Percentiles rank a stretch among this genome's conserved stretches.
Conservation (phyloP, 2,113 vertebrate genomes). For the Galeopterus variegatus region DNA sequence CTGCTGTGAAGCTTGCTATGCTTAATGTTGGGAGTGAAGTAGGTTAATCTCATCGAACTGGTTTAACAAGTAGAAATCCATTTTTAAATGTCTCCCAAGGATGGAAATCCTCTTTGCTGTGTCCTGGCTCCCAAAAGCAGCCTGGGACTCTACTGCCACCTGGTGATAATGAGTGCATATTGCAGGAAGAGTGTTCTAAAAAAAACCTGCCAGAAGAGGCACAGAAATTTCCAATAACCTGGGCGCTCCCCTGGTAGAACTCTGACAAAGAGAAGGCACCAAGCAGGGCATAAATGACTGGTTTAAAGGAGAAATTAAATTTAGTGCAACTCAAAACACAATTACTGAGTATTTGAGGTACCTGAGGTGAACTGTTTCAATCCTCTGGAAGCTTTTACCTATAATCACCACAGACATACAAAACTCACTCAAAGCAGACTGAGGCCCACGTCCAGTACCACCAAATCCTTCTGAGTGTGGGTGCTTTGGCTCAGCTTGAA, state of each 20-base stretch:
- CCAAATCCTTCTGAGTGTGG: background rate
- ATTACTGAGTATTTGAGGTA: background rate
- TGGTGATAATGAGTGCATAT: constrained; percentile 66
- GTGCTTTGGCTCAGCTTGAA: background rate
- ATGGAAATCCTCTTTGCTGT: constrained; percentile 39
- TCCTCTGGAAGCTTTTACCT: background rate
- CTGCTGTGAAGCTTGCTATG: constrained; percentile 45
- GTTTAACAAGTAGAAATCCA: constrained; percentile 76
- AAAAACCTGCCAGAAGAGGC: background rate
- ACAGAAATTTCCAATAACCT: background rate
- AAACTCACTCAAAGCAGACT: background rate
- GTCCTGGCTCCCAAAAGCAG: background rate
- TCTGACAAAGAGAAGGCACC: background rate
- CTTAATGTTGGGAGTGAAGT: constrained; percentile 65
- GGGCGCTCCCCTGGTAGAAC: background rate
- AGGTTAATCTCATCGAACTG: constrained; percentile 79
- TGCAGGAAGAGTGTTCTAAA: constrained; percentile 77
- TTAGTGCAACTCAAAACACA: background rate
- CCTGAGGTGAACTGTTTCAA: background rate
- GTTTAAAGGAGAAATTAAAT: background rate
- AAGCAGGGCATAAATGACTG: background rate
- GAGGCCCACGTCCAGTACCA: background rate
- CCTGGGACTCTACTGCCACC: constrained; percentile 75
- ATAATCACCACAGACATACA: background rate
- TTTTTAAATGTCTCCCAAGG: constrained; percentile 53